Base-by-base conservation (phyloP, 2,888 invertebrate species). In the Apoderus coryli region DNA sequence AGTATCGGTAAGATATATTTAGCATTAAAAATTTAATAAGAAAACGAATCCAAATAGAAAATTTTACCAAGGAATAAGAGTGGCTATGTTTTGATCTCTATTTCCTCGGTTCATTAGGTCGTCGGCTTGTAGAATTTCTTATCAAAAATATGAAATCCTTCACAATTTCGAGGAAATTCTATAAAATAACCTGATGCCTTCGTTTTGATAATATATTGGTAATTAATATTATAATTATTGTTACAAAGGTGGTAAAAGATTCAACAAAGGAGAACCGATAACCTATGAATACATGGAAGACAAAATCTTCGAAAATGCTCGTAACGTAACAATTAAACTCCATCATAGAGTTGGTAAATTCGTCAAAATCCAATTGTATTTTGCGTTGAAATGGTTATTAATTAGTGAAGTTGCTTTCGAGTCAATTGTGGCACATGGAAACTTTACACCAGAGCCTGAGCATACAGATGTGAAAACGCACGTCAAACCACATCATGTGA, bases 331-430 rank as follows among this genome's bases (percentile, higher is more conserved):
- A 49, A 76, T 90, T 44, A 76, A 78, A 44, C 66, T 90, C 22
- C 78, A 82, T 49, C 76, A 84, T 48, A 67, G 80, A 30, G 72
- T 88, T 28, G 90, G 82, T 19, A 69, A 71, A 48, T 85, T 72
- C 63, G 77, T 89, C 35, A 80, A 79, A 51, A 59, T 80, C 41
- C 70, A 77, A 46, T 65, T 89, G 31, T 68, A 68, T 44, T 89
- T 88, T 54, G 77, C 82, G 3, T 72, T 81, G 5, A 69, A 76
- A 40, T 90, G 90, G 89, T 76, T 90, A 45, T 73, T 90, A 60
- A 72, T 92, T 50, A 86, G 86, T 56, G 90, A 92, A 60, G 68
- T 90, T 39, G 73, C 77, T 32, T 90, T 90, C 53, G 77, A 78
- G 48, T 88, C 88, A 63, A 73, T 72, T 34, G 62, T 73, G 16